These are phyloP conservation scores for Anabacerthia variegaticeps DNA, from an alignment of 2,797 vertebrate genomes.

Conservation along the genomic window DNA sequence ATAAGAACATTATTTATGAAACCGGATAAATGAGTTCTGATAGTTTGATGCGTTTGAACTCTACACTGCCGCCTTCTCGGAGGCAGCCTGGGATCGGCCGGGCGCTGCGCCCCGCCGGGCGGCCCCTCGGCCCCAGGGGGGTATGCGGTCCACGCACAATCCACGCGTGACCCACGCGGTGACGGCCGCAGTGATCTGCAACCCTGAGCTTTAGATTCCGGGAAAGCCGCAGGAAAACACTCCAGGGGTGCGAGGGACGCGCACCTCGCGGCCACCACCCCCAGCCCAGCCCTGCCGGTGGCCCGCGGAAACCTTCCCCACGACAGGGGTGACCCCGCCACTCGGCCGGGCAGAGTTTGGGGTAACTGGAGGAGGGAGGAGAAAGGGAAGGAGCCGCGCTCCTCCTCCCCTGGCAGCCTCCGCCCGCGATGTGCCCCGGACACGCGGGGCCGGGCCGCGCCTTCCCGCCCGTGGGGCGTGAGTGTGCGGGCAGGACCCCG, in stretches of 20 bases:
- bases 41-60: constrained; percentile 59
- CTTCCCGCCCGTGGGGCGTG: not conserved
- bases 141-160: not conserved
- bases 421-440: not conserved
- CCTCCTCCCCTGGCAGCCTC: not conserved
- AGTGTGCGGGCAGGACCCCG: not conserved
- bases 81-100: constrained; percentile 1
- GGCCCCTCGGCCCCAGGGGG: not conserved
- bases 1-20: constrained; percentile 77
- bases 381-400: not conserved
- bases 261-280: not conserved
- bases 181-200: not conserved
- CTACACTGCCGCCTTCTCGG: constrained; percentile 21
- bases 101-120: not conserved
- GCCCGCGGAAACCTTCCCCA: not conserved
- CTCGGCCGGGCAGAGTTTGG: not conserved
- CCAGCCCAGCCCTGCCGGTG: not conserved
- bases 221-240: not conserved
- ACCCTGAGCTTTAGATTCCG: not conserved
- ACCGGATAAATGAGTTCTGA: constrained; percentile 70
- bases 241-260: not conserved
- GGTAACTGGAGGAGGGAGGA: not conserved
- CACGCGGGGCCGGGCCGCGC: not conserved
- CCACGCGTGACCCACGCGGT: not conserved
- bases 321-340: not conserved